Evolutionary conservation across 2,113 vertebrate species (phyloP), one percentile per base, ranked within the genome.

Genomic region (Danionella cerebrum): DNA sequence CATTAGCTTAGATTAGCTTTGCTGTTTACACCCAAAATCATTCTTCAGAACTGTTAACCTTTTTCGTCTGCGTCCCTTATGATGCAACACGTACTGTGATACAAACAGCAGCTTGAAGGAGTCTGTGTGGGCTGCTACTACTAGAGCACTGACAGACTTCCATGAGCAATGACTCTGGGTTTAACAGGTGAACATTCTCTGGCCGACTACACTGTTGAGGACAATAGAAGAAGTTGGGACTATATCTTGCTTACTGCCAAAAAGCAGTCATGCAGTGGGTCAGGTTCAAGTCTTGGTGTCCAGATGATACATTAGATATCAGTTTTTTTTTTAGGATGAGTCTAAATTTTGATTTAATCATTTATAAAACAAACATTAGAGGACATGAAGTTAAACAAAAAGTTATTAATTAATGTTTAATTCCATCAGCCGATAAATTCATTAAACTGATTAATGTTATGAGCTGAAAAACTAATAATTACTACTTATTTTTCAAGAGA

Each of bases 131-230:
- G 60, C 65, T 67, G 64, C 73, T 57, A 44, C 73, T 64, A 67
- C 65, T 44, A 44, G 44, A 47, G 36, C 71, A 27, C 75, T 82
- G 82, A 84, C 77, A 71, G 77, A 64, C n/a, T 78, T 75, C 73
- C 66, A 74, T 82, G 82, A 84, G 78, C 75, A 73, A 84, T 84
- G 77, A 71, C 80, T 76, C 71, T 1, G 64, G 76, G 82, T 84
- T 84, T 80, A 84, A 76, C 84, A 83, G 84, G 84, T 82, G 84
- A 85, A 79, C 69, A 73, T 71, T 62, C 59, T 76, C 73, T 80
- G 82, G 76, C 75, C 74, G 79, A 76, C 64, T 62, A 67, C 69
- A 68, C 62, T 67, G 67, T 66, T 35, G 78, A 77, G 82, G 85
- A 83, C 80, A 79, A 73, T 74, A 45, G 75, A 74, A 77, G 73